Percentiles rank a stretch among this genome's conserved stretches.
phyloP scores from a whole-genome alignment of 2,113 vertebrate species.

The Bubo scandiacus region DNA sequence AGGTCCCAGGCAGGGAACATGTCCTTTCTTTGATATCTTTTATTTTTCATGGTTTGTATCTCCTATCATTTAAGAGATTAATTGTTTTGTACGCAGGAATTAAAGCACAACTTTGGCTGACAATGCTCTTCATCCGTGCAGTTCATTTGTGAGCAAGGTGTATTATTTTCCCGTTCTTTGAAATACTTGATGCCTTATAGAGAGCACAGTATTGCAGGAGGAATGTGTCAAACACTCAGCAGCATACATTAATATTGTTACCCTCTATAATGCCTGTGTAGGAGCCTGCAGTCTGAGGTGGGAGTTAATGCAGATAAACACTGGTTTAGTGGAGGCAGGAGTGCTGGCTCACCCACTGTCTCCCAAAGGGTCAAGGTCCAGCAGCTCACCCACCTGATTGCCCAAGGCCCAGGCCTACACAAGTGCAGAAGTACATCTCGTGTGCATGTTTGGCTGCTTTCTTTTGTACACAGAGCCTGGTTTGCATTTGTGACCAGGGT shows the following conservation, averaged over 20 bases:
- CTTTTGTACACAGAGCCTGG: not conserved
- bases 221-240: not conserved
- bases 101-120: constrained; percentile 20
- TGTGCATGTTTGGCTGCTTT: not conserved
- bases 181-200: not conserved
- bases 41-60: not conserved
- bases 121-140: not conserved
- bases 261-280: not conserved
- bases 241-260: not conserved
- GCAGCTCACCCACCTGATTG: not conserved
- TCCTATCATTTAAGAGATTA: not conserved
- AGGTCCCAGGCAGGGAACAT: not conserved
- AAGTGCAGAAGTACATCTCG: not conserved
- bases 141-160: not conserved
- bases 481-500: not conserved
- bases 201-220: not conserved
- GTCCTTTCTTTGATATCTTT: not conserved
- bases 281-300: not conserved
- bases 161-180: not conserved
- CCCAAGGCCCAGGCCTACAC: not conserved
- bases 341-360: not conserved
- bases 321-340: not conserved
- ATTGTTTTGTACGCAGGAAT: not conserved
- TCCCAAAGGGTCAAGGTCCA: not conserved
- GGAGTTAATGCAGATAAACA: not conserved